Percentiles rank a stretch among this genome's conserved stretches.
phyloP scores from a whole-genome alignment of 2,888 invertebrate genomes.

The Netelia inedita region DNA sequence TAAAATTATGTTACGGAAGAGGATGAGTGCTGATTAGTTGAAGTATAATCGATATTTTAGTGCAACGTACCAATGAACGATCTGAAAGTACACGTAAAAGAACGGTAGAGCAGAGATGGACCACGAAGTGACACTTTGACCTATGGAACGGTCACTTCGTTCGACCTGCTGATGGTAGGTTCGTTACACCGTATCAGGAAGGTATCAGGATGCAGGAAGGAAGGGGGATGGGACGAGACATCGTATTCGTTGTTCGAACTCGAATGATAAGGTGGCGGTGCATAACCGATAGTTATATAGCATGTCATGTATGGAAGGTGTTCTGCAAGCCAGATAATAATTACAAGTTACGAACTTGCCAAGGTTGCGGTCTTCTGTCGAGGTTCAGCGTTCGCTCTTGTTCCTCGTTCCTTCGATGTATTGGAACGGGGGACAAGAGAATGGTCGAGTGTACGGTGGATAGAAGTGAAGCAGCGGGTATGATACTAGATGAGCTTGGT shows the following conservation, averaged over 20 bases:
- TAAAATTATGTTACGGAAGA: too few relatives aligned
- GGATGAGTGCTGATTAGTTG: too few relatives aligned
- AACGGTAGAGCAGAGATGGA: not conserved
- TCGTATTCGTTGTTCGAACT: constrained; percentile 52
- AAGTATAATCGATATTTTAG: too few relatives aligned
- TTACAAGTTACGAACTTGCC: constrained; percentile 83
- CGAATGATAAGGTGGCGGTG: constrained; percentile 60
- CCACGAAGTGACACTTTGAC: not conserved
- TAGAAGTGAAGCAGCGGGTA: constrained; percentile 45
- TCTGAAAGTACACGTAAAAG: constrained; percentile 18
- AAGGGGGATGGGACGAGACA: constrained; percentile 27
- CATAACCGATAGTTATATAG: constrained; percentile 58
- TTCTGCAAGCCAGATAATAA: constrained; percentile 77
- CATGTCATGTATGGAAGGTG: constrained; percentile 18
- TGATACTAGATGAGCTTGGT: constrained; percentile 37
- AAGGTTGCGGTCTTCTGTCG: constrained; percentile 75
- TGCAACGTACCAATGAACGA: constrained; percentile 38
- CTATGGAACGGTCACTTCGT: not conserved
- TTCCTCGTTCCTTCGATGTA: constrained; percentile 24
- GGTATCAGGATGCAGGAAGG: constrained; percentile 7
- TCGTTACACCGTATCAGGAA: not conserved
- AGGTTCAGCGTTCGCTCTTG: constrained; percentile 59
- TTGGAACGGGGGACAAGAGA: constrained; percentile 55
- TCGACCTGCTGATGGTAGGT: not conserved
- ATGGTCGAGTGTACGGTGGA: constrained; percentile 43